phyloP scores from a whole-genome alignment of 2,113 vertebrate species.

The Misgurnus mizolepis region DNA sequence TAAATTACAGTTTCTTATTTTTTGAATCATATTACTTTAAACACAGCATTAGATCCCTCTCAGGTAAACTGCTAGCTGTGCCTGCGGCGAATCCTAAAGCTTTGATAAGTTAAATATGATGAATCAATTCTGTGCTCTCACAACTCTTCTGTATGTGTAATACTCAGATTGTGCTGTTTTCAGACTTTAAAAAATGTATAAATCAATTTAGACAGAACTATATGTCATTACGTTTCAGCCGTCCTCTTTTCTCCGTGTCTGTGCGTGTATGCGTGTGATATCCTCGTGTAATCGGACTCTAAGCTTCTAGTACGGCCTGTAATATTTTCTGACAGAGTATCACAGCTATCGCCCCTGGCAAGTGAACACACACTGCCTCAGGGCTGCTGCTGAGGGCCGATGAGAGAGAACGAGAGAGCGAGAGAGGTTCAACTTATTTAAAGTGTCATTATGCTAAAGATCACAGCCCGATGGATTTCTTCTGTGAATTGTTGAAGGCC shows the following conservation, averaged over 20 bases:
- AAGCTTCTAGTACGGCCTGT: conserved; percentile 72
- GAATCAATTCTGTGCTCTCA: not conserved
- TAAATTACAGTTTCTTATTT: not conserved
- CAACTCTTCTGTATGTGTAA: not conserved
- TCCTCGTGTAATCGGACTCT: conserved; percentile 56
- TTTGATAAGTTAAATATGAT: not conserved
- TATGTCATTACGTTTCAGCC: not conserved
- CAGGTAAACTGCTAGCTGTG: not conserved
- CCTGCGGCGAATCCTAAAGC: not conserved
- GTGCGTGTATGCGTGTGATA: conserved; percentile 31
- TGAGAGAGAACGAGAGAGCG: conserved; percentile 66
- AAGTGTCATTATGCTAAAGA: conserved; percentile 53
- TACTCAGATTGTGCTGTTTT: not conserved
- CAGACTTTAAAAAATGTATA: not conserved
- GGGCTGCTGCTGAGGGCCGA: conserved; percentile 79
- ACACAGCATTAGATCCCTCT: not conserved
- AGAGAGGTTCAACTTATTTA: conserved; percentile 60
- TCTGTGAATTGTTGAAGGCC: conserved; percentile 7
- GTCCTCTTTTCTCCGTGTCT: not conserved
- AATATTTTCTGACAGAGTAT: conserved; percentile 87
- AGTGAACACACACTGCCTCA: conserved; percentile 79
- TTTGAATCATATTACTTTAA: not conserved
- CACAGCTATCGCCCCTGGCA: conserved; percentile 84
- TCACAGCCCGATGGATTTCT: conserved; percentile 28
- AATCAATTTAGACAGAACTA: not conserved